Conservation (phyloP, 2,888 invertebrate species). For the Eilema sororculum region DNA sequence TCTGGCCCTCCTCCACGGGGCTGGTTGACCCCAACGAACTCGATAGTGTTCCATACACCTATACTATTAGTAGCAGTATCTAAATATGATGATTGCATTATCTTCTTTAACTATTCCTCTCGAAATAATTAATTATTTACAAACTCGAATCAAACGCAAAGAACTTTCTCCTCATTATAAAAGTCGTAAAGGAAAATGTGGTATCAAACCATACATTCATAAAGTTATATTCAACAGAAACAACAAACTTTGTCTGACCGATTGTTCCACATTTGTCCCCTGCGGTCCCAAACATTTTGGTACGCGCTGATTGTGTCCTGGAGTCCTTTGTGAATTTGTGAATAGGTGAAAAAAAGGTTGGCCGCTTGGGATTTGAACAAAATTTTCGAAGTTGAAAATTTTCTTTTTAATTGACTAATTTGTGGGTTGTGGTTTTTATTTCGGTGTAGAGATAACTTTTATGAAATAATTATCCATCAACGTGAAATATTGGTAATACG, state of each 20-base stretch:
- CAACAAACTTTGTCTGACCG: conserved; percentile 13
- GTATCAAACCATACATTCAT: conserved; percentile 10
- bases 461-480: neutral
- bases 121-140: too few relatives aligned
- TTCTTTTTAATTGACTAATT: neutral
- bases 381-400: neutral
- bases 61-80: too few relatives aligned
- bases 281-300: conserved; percentile 13
- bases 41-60: too few relatives aligned
- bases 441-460: neutral
- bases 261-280: conserved; percentile 13
- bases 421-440: neutral
- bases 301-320: conserved; percentile 10
- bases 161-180: neutral
- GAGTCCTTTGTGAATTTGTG: conserved; percentile 5
- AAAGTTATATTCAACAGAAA: conserved; percentile 27
- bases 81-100: too few relatives aligned
- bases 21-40: too few relatives aligned
- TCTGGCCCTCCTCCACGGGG: too few relatives aligned
- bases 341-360: neutral
- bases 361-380: neutral
- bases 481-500: too few relatives aligned
- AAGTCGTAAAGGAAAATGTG: neutral
- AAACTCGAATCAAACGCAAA: neutral
- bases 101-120: too few relatives aligned